Evolutionary conservation across 2,888 invertebrate genomes (phyloP), one percentile per base, ranked within the genome.

Genomic region (Pegoplata infirma): DNA sequence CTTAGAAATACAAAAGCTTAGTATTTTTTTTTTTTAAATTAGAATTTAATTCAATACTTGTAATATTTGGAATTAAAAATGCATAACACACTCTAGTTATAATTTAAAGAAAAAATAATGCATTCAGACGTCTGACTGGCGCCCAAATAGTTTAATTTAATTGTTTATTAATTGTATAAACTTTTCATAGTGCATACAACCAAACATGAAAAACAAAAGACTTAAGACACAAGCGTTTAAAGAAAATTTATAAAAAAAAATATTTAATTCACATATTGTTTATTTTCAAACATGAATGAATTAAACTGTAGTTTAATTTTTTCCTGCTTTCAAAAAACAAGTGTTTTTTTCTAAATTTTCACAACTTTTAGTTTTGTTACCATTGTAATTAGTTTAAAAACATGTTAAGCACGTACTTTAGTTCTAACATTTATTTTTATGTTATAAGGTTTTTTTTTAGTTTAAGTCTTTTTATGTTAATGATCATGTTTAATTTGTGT

Each of bases 81-180:
- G 79, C 79, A 67, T 17, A 71, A 75, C 79, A 79, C 79, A 76
- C n/a, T 56, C 56, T 53, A 79, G 79, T 79, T 79, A 79, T 79
- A 79, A 75, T 75, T 79, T 79, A 75, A 76, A 75, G 79, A 47
- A 67, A 79, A 82, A 76, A 81, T 78, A 81, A 77, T 73, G 85
- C 81, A 86, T 86, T 84, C 86, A 86, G 86, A 85, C 85, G 85
- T 86, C 86, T 83, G 84, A 79, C 83, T 86, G 86, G 86, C 86
- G 86, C 86, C 86, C 67, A 84, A 81, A 81, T 81, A 72, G 55
- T 82, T 82, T 81, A 83, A 86, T 85, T 86, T 86, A 86, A 85
- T 85, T 82, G 86, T 82, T 82, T 85, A 84, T 80, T 80, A 81
- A 81, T 79, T 67, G 75, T 75, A 79, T 75, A 74, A 58, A 10